Conservation (phyloP, 2,113 vertebrate genomes). For the Aspiorhynchus laticeps region DNA sequence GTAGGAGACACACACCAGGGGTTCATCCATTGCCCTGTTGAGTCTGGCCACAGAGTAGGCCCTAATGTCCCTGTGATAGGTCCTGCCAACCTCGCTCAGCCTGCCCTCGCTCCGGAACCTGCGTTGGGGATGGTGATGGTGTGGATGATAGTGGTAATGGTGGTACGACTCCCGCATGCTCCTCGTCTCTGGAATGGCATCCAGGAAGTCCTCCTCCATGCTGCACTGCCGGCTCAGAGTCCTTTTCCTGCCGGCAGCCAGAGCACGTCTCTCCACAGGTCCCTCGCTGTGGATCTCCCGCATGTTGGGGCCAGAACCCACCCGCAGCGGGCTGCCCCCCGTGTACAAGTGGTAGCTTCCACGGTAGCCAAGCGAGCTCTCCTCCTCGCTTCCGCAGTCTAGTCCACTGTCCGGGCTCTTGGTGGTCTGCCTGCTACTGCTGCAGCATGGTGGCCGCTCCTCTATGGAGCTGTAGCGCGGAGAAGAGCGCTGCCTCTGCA, state of each 20-base stretch:
- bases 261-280: slow-evolving; percentile 71
- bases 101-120: slow-evolving; percentile 70
- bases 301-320: slow-evolving; percentile 65
- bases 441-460: slow-evolving; percentile 50
- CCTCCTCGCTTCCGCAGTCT: slow-evolving; percentile 95
- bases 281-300: slow-evolving; percentile 79
- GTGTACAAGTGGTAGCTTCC: slow-evolving; percentile 65
- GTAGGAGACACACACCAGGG: slow-evolving; percentile 89
- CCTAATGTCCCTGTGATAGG: slow-evolving; percentile 79
- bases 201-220: slow-evolving; percentile 88
- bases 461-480: slow-evolving; percentile 75
- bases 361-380: slow-evolving; percentile 76
- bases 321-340: slow-evolving; percentile 61
- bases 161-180: slow-evolving; percentile 69
- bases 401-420: slow-evolving; percentile 96
- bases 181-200: slow-evolving; percentile 66
- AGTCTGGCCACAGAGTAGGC: slow-evolving; percentile 79
- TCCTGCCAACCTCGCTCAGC: slow-evolving; percentile 81
- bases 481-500: slow-evolving; percentile 73
- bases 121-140: slow-evolving; percentile 68
- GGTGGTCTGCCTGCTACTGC: slow-evolving; percentile 73
- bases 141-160: slow-evolving; percentile 55
- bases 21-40: slow-evolving; percentile 80
- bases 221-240: slow-evolving; percentile 90
- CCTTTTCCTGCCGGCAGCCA: slow-evolving; percentile 83